phyloP scores from a whole-genome alignment of 2,888 invertebrate genomes.

The Pammene aurita region DNA sequence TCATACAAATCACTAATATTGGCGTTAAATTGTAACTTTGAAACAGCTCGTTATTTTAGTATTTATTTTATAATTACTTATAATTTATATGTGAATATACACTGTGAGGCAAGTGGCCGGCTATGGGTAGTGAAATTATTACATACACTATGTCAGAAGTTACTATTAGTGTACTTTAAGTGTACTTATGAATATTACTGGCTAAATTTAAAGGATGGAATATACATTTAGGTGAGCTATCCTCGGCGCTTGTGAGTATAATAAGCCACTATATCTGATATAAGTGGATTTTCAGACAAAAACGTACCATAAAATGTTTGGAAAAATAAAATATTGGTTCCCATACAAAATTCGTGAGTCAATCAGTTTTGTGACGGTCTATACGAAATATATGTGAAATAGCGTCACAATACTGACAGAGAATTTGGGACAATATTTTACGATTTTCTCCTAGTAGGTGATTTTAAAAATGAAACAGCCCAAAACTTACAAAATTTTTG shows the following conservation, averaged over 20 bases:
- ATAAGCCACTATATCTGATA: conserved; percentile 60
- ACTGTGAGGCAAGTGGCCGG: conserved; percentile 74
- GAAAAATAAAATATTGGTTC: too few species aligned
- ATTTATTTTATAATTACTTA: conserved; percentile 62
- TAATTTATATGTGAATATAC: conserved; percentile 74
- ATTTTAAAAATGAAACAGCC: too few species aligned
- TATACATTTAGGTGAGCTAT: conserved; percentile 80
- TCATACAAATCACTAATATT: conserved; percentile 63
- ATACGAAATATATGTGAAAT: too few species aligned
- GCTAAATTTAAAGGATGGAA: conserved; percentile 82
- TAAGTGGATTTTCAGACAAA: conserved; percentile 55
- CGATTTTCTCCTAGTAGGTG: too few species aligned
- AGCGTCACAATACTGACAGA: too few species aligned
- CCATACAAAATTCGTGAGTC: too few species aligned
- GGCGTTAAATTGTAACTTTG: conserved; percentile 68
- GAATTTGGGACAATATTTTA: too few species aligned
- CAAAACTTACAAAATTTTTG: too few species aligned
- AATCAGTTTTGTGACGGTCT: too few species aligned
- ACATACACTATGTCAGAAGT: conserved; percentile 73
- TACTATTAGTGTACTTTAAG: conserved; percentile 75
- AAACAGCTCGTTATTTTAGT: conserved; percentile 58
- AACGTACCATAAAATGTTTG: conserved; percentile 34
- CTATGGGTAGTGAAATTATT: conserved; percentile 68
- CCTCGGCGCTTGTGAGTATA: conserved; percentile 47
- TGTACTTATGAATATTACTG: conserved; percentile 77